Evolutionary conservation across 2,888 invertebrate genomes (phyloP).

Genomic region (Acleris literana): DNA sequence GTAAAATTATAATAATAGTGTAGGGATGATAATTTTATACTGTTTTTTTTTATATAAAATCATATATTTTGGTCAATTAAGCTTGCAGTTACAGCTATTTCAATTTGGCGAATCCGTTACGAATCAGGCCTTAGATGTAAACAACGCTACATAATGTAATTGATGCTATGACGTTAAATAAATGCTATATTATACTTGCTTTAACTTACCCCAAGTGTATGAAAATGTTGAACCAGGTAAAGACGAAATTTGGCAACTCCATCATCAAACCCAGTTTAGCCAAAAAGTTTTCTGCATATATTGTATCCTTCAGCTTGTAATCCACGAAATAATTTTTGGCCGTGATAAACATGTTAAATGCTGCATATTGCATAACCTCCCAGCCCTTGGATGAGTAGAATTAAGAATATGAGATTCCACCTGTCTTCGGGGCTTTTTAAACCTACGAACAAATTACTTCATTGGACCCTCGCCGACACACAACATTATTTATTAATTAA

Average conservation of each 20-base stretch:
- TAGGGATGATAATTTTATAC: too few relatives aligned
- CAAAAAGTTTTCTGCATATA: constrained; percentile 90
- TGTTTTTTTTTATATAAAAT: too few relatives aligned
- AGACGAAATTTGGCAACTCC: constrained; percentile 96
- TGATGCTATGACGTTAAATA: too few relatives aligned
- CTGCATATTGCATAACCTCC: constrained; percentile 95
- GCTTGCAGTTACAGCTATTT: too few relatives aligned
- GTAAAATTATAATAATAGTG: too few relatives aligned
- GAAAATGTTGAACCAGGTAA: constrained; percentile 97
- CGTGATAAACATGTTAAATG: constrained; percentile 99
- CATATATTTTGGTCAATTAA: too few relatives aligned
- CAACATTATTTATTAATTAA: too few relatives aligned
- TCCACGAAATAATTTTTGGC: constrained; percentile 95
- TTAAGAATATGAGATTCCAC: constrained; percentile 92
- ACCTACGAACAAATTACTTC: constrained; percentile 51
- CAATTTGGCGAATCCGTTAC: too few relatives aligned
- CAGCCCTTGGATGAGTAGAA: constrained; percentile 95
- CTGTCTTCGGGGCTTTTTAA: constrained; percentile 88
- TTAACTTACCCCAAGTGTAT: constrained; percentile 90
- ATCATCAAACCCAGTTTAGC: constrained; percentile 94
- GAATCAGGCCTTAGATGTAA: too few relatives aligned
- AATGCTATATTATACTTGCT: too few relatives aligned
- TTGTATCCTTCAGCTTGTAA: constrained; percentile 89
- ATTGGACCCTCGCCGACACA: too few relatives aligned
- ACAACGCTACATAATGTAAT: too few relatives aligned